Conservation (phyloP, 2,797 vertebrate genomes). For the Saxicola maurus region DNA sequence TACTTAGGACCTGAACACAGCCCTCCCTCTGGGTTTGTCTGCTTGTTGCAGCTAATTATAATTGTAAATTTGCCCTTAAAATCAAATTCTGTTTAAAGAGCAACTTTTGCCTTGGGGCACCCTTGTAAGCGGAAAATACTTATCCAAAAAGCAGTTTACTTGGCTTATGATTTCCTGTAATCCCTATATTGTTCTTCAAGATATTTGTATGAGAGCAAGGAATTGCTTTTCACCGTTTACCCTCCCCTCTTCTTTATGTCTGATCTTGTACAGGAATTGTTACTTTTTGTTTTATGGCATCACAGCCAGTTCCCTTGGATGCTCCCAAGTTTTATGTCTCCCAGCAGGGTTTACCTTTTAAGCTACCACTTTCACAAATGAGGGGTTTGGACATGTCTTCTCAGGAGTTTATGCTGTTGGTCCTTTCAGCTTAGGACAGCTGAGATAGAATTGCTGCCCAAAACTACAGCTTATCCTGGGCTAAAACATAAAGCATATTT, state of each 20-base stretch:
- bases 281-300: neutral
- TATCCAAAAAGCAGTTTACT: constrained; percentile 63
- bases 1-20: constrained; percentile 4
- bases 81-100: constrained; percentile 67
- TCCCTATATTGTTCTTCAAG: constrained; percentile 45
- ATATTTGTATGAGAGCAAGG: neutral
- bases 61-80: constrained; percentile 70
- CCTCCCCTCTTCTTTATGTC: neutral
- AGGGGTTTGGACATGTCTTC: neutral
- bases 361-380: neutral
- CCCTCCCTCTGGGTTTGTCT: constrained; percentile 56
- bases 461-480: neutral
- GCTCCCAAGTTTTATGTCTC: neutral
- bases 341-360: neutral
- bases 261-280: neutral
- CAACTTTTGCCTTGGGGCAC: constrained; percentile 66
- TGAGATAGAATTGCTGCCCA: neutral
- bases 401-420: neutral
- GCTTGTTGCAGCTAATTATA: constrained; percentile 62
- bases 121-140: constrained; percentile 64
- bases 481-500: neutral
- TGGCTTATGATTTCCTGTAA: constrained; percentile 59
- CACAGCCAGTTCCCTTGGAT: neutral
- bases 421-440: neutral
- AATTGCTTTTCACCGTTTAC: neutral